Conservation (phyloP, 2,797 vertebrate species). For the Tolypeutes matacus region DNA sequence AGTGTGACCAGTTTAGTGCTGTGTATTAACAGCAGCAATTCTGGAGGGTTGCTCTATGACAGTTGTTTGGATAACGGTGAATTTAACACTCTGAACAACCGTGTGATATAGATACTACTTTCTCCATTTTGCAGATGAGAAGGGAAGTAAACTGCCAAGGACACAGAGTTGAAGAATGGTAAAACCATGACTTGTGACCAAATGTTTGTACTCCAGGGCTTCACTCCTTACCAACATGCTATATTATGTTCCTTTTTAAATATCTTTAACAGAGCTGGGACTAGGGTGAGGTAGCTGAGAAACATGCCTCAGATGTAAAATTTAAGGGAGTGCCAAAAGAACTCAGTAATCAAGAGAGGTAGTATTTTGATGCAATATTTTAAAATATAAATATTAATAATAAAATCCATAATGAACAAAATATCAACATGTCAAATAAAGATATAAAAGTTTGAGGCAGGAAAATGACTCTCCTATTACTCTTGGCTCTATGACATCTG, state of each 20-base stretch:
- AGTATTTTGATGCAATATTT: neutral
- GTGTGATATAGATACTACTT: neutral
- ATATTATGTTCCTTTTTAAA: neutral
- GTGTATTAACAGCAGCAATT: neutral
- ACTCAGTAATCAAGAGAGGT: neutral
- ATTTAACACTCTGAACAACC: neutral
- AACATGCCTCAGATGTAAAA: neutral
- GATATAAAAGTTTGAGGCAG: neutral
- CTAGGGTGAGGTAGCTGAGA: too few species aligned
- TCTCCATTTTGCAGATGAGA: neutral
- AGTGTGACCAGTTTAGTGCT: neutral
- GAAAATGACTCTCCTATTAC: neutral
- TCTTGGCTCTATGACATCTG: slow-evolving; percentile 16
- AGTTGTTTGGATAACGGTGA: neutral
- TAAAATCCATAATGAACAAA: slow-evolving; percentile 20
- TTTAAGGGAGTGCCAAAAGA: neutral
- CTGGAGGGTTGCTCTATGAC: neutral
- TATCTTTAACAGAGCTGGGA: neutral
- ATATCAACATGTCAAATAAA: neutral
- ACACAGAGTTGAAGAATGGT: neutral
- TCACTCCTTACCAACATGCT: neutral
- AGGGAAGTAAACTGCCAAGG: neutral
- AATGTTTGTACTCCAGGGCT: neutral
- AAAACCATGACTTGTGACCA: neutral
- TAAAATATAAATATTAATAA: neutral